Evolutionary conservation across 2,797 vertebrate species (phyloP).

Genomic region (Mus minutoides): DNA sequence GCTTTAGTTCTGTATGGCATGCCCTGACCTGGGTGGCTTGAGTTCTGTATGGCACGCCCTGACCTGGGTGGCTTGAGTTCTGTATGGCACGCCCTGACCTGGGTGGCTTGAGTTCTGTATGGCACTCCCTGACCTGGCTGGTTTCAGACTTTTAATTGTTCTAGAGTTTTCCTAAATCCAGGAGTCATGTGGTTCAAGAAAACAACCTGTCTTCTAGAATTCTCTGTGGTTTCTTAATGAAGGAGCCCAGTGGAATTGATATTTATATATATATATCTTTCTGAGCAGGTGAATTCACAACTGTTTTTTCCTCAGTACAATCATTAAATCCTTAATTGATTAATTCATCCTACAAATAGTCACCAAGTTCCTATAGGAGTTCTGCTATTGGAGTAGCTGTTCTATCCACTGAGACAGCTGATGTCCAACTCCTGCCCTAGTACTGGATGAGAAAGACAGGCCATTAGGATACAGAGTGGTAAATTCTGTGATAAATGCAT

Average conservation of each 20-base stretch:
- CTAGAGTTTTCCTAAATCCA: neutral
- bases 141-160: neutral
- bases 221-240: neutral
- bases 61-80: neutral
- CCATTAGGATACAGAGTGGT: neutral
- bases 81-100: neutral
- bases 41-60: neutral
- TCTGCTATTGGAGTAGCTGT: neutral
- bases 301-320: neutral
- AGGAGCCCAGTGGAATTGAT: neutral
- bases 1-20: neutral
- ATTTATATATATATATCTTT: neutral
- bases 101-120: neutral
- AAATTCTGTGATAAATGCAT: constrained; percentile 39
- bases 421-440: neutral
- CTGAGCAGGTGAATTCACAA: neutral
- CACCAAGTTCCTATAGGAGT: neutral
- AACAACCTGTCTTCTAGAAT: constrained; percentile 35
- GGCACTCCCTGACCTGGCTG: neutral
- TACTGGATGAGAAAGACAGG: neutral
- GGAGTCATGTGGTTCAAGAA: neutral
- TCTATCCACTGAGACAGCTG: neutral
- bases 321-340: neutral
- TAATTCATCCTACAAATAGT: neutral
- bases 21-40: neutral